Evolutionary conservation across 2,888 invertebrate genomes (phyloP).

Genomic region (Lepidochrysops patricia): DNA sequence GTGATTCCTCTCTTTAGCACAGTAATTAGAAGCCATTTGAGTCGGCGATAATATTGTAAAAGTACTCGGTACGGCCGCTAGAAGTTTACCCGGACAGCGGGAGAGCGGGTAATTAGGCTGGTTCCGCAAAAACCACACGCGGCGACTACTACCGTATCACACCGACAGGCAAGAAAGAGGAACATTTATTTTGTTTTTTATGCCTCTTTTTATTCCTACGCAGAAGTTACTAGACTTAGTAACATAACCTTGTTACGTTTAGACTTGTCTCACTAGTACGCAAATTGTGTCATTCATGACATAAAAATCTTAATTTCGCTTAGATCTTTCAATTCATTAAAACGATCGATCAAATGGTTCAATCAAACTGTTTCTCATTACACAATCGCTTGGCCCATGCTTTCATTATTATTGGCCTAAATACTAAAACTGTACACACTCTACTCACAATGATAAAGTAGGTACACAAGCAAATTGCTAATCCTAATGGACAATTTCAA

Average conservation of each 20-base stretch:
- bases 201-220: too few relatives aligned
- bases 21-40: not conserved
- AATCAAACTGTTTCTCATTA: not conserved
- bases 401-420: too few relatives aligned
- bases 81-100: not conserved
- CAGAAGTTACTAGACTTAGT: too few relatives aligned
- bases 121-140: slow-evolving; percentile 44
- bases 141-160: slow-evolving; percentile 32
- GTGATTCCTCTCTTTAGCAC: not conserved
- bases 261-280: too few relatives aligned
- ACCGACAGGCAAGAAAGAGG: not conserved
- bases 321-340: too few relatives aligned
- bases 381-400: too few relatives aligned
- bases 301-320: too few relatives aligned
- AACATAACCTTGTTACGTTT: too few relatives aligned
- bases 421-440: too few relatives aligned
- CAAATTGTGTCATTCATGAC: too few relatives aligned
- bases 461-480: not conserved
- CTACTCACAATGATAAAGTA: too few relatives aligned
- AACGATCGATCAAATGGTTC: too few relatives aligned
- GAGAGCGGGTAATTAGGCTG: slow-evolving; percentile 14
- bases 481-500: not conserved
- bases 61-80: not conserved
- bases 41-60: not conserved
- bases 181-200: not conserved